Evolutionary conservation across 2,113 vertebrate genomes (phyloP), one percentile per base, ranked within the genome.

Genomic region (Dromas ardeola): DNA sequence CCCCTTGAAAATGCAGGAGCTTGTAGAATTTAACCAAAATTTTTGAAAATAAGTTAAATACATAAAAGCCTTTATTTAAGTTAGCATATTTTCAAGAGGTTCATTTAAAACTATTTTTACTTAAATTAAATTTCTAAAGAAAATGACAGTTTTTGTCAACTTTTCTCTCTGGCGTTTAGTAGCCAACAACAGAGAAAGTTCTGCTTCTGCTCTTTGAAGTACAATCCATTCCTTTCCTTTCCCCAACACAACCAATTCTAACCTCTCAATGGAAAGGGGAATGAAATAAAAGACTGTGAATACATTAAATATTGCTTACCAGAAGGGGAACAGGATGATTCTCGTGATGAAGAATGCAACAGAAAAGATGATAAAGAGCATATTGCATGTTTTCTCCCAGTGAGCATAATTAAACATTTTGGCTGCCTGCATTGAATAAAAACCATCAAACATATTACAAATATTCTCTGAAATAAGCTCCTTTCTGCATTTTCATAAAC

Each of bases 361-460:
- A 8, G 99, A 96, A 71, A 99, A 99, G 81, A 99, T 92, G 78
- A 99, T 81, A 72, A 99, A 99, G 36, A 99, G 96, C 15, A n/a
- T 10, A 21, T 99, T 97, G 97, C 99, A 99, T 47, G 98, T 98
- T 72, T 97, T 98, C 91, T 98, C 98, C 99, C 99, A 99, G 90
- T 86, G 98, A 73, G 99, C 99, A 0, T 99, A 99, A 96, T 99
- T 99, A 96, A 99, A 99, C 95, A 99, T 94, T 97, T 99, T 99
- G 71, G 99, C 99, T 62, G 99, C 99, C 99, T 99, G 80, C 93
- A 97, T 81, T 89, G 63, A 88, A 95, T 22, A 89, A 89, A 97
- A 95, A 61, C 1, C 95, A 78, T 56, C 83, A 96, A 93, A 53
- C 0, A 0, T 15, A 71, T 88, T 95, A 79, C 43, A 83, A 91